phyloP scores from a whole-genome alignment of 2,797 vertebrate species.

The Acanthopagrus latus region DNA sequence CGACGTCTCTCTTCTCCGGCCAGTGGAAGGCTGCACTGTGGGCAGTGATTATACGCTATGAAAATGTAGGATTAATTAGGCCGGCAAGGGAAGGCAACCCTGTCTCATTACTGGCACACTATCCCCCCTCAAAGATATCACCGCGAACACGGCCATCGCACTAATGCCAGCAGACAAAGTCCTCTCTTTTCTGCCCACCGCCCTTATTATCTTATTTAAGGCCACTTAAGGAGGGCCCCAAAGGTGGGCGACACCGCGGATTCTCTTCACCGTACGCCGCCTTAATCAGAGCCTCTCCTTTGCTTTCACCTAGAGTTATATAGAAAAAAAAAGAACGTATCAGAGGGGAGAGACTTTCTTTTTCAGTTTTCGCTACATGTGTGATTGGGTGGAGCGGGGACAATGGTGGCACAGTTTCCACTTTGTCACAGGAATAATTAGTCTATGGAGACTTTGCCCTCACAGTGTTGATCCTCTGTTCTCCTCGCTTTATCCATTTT shows the following conservation, averaged over 20 bases:
- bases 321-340: conserved; percentile 34
- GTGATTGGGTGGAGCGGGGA: conserved; percentile 77
- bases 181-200: conserved; percentile 88
- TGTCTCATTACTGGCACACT: conserved; percentile 92
- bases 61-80: conserved; percentile 97
- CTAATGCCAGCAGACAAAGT: conserved; percentile 92
- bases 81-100: conserved; percentile 90
- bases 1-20: conserved; percentile 82
- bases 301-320: conserved; percentile 72
- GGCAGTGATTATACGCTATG: conserved; percentile 92
- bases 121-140: conserved; percentile 89
- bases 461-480: conserved; percentile 76
- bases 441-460: conserved; percentile 82
- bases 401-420: conserved; percentile 78
- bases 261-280: conserved; percentile 70
- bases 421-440: conserved; percentile 85
- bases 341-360: conserved; percentile 63
- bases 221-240: conserved; percentile 90
- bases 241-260: conserved; percentile 84
- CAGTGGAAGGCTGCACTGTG: conserved; percentile 87
- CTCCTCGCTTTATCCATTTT: conserved; percentile 76
- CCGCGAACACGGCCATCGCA: conserved; percentile 86
- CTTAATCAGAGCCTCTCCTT: conserved; percentile 81
- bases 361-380: conserved; percentile 72
- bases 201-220: conserved; percentile 94